Conservation (phyloP, 2,888 invertebrate genomes). For the Noctua janthina region DNA sequence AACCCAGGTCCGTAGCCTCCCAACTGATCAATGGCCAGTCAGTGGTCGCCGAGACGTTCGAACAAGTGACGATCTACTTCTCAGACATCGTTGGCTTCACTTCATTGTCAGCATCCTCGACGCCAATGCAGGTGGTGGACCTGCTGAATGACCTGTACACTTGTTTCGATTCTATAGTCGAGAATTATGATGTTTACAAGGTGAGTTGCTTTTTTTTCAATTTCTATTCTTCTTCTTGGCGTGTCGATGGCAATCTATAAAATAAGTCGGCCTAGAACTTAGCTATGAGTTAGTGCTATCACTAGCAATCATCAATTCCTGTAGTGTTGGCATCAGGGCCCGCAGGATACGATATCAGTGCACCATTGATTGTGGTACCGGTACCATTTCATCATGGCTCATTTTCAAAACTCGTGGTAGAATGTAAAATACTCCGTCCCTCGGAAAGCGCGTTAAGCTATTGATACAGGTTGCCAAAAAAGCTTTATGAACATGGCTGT, state of each 20-base stretch:
- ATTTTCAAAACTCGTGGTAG: background rate
- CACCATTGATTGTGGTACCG: background rate
- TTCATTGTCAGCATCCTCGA: constrained; percentile 96
- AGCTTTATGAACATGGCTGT: background rate
- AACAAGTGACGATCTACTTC: constrained; percentile 98
- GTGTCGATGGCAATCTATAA: background rate
- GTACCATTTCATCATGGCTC: background rate
- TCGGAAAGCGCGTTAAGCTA: background rate
- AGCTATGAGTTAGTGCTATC: background rate
- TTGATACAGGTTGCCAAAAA: background rate
- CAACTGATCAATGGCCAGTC: constrained; percentile 97
- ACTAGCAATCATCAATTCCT: background rate
- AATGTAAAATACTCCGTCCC: background rate
- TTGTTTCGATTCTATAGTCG: constrained; percentile 98
- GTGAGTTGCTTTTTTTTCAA: constrained; percentile 84
- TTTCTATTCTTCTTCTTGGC: background rate
- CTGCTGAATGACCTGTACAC: constrained; percentile 99
- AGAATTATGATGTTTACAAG: constrained; percentile 99
- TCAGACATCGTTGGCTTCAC: constrained; percentile 98
- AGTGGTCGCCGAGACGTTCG: constrained; percentile 97
- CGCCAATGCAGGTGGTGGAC: constrained; percentile 97
- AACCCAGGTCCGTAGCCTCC: constrained; percentile 94
- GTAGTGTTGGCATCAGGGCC: background rate
- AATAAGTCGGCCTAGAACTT: background rate
- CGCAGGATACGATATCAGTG: background rate